A percentile compares a stretch with the other conserved stretches of the same genome.
phyloP scores from a whole-genome alignment of 1,140 invertebrate species.

The Bombus terrestris region DNA sequence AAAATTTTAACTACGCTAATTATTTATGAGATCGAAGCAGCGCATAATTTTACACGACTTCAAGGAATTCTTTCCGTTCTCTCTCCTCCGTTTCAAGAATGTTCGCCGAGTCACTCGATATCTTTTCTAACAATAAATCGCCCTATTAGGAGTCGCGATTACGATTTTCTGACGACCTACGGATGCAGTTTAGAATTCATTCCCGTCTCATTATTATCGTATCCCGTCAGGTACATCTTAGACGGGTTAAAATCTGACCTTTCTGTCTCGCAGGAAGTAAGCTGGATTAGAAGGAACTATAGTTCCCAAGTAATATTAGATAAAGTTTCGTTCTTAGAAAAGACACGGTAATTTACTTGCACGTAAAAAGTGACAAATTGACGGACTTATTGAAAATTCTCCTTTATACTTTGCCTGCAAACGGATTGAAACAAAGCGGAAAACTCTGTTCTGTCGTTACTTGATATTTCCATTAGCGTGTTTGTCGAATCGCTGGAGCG shows the following conservation, averaged over 20 bases:
- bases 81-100: no score
- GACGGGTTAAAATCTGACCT: slow-evolving; percentile 1
- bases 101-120: background rate
- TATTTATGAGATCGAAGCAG: background rate
- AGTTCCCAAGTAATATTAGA: no score
- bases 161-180: background rate
- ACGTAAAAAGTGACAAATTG: background rate
- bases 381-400: background rate
- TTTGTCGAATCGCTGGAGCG: background rate
- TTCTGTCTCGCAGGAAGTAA: background rate
- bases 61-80: background rate
- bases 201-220: background rate
- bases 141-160: background rate
- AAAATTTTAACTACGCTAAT: background rate
- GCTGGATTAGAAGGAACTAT: no score
- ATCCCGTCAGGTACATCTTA: no score
- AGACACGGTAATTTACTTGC: background rate
- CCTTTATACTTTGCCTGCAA: no score
- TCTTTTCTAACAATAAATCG: slow-evolving; percentile 1
- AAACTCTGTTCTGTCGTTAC: background rate
- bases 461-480: slow-evolving; percentile 23
- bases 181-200: background rate
- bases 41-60: background rate
- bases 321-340: background rate
- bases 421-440: background rate